phyloP scores from a whole-genome alignment of 2,797 vertebrate species.

The Melanotaenia trifasciata region DNA sequence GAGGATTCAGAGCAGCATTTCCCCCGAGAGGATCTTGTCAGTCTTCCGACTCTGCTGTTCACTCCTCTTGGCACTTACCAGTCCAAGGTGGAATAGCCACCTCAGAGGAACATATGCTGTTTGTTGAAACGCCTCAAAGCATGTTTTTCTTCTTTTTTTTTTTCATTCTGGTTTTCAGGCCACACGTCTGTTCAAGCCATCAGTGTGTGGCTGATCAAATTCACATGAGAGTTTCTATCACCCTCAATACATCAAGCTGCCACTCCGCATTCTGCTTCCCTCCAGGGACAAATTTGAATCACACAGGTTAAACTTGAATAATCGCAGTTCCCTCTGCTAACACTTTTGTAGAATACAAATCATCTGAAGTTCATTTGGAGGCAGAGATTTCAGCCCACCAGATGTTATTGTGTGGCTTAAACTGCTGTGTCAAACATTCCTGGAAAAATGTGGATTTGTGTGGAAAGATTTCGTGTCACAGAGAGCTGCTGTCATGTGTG shows the following conservation, averaged over 20 bases:
- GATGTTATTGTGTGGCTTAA: slow-evolving; percentile 52
- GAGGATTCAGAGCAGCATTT: slow-evolving; percentile 52
- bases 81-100: slow-evolving; percentile 81
- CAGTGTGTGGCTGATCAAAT: slow-evolving; percentile 78
- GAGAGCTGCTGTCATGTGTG: slow-evolving; percentile 32
- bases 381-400: slow-evolving; percentile 19
- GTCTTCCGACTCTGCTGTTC: slow-evolving; percentile 68
- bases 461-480: slow-evolving; percentile 29
- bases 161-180: slow-evolving; percentile 69
- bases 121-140: slow-evolving; percentile 80
- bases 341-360: slow-evolving; percentile 40
- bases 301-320: slow-evolving; percentile 55
- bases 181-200: slow-evolving; percentile 82
- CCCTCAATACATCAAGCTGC: slow-evolving; percentile 68
- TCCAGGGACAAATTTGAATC: slow-evolving; percentile 62
- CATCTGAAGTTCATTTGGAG: slow-evolving; percentile 28
- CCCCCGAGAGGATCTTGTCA: slow-evolving; percentile 81
- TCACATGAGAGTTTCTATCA: slow-evolving; percentile 82
- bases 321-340: slow-evolving; percentile 29
- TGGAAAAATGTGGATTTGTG: slow-evolving; percentile 53
- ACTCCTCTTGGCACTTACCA: slow-evolving; percentile 76
- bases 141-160: slow-evolving; percentile 37
- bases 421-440: slow-evolving; percentile 44
- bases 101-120: slow-evolving; percentile 86
- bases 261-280: slow-evolving; percentile 59